These are phyloP conservation scores for Volucella zonaria DNA, from an alignment of 2,888 invertebrate species.

Conservation along the genomic window DNA sequence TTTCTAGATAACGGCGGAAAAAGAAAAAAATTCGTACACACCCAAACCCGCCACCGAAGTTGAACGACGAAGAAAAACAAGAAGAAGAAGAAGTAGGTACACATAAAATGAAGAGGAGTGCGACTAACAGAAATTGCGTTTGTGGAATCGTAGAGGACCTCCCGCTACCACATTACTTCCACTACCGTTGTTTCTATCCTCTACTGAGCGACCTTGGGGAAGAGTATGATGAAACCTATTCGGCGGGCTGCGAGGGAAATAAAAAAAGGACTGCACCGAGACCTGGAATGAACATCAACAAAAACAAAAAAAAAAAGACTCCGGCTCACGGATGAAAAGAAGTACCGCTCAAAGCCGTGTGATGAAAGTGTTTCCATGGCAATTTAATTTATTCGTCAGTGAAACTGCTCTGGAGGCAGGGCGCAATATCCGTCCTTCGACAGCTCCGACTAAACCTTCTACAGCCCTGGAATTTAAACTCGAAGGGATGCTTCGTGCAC, in stretches of 20 bases:
- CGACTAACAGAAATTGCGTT: slow-evolving; percentile 30
- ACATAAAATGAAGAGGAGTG: not conserved
- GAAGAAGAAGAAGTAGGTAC: not conserved
- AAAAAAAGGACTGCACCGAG: not conserved
- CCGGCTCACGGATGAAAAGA: slow-evolving; percentile 2
- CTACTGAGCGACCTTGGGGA: slow-evolving; percentile 50
- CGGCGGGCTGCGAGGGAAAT: slow-evolving; percentile 13
- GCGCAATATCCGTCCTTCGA: slow-evolving; percentile 48
- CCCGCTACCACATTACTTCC: slow-evolving; percentile 33
- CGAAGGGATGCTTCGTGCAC: slow-evolving; percentile 49
- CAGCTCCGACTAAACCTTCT: not conserved
- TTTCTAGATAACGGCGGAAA: slow-evolving; percentile 17
- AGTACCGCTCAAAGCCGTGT: slow-evolving; percentile 55
- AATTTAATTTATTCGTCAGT: slow-evolving; percentile 69
- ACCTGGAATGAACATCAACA: slow-evolving; percentile 31
- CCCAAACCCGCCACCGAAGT: not conserved
- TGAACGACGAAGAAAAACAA: not conserved
- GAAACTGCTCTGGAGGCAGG: slow-evolving; percentile 17
- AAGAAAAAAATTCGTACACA: not conserved
- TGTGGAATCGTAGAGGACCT: slow-evolving; percentile 25
- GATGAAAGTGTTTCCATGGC: slow-evolving; percentile 68
- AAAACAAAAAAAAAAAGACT: not conserved
- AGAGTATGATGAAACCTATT: slow-evolving; percentile 51
- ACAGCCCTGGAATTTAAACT: slow-evolving; percentile 5
- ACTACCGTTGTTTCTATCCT: slow-evolving; percentile 16